These are phyloP conservation scores for Poeciliopsis prolifica DNA, from an alignment of 2,113 vertebrate species.

Conservation along the genomic window DNA sequence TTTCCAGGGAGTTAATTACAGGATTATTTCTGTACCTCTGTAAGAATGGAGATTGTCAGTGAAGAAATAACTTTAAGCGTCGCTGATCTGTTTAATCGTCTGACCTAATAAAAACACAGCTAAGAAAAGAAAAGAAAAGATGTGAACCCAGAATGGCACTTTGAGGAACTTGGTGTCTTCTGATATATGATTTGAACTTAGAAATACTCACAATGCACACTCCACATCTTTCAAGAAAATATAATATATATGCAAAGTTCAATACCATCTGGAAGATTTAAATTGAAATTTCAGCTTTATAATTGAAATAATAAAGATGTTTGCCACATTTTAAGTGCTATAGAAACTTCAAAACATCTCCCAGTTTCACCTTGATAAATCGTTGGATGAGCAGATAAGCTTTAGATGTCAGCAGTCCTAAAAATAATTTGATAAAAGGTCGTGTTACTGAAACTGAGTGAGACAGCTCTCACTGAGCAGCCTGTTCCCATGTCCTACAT, in stretches of 20 bases:
- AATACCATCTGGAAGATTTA: no score
- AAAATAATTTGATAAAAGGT: conserved; percentile 51
- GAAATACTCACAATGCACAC: no score
- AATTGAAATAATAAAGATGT: not conserved
- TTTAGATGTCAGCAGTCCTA: conserved; percentile 13
- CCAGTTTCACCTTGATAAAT: conserved; percentile 59
- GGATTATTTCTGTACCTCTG: not conserved
- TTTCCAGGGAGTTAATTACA: not conserved
- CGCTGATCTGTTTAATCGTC: not conserved
- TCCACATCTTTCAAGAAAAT: no score
- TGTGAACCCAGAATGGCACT: not conserved
- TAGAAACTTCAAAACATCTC: conserved; percentile 32
- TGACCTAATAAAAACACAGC: not conserved
- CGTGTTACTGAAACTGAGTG: not conserved
- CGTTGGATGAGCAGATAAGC: conserved; percentile 21
- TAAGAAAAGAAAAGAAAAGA: not conserved
- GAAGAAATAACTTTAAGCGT: not conserved
- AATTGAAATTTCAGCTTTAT: no score
- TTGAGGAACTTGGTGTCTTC: not conserved
- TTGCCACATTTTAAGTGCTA: conserved; percentile 27
- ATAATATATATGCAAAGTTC: no score
- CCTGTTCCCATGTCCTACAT: not conserved
- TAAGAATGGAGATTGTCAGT: not conserved
- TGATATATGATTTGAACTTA: no score
- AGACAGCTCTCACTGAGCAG: not conserved